A percentile compares a stretch with the other conserved stretches of the same genome.
phyloP scores from a whole-genome alignment of 1,140 invertebrate genomes.

The Saccostrea cuccullata region DNA sequence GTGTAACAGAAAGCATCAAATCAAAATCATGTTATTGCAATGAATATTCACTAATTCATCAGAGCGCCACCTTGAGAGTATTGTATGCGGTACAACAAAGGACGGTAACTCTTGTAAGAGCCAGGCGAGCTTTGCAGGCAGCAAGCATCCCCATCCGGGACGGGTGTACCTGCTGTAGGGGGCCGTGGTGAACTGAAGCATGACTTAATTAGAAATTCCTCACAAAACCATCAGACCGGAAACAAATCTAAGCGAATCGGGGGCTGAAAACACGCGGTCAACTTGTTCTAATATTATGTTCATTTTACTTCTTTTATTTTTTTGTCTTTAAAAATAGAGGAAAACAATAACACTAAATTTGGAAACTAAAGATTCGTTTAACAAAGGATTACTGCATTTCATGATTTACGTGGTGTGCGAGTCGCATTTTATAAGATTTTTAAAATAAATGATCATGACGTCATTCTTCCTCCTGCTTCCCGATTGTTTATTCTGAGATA shows the following conservation, averaged over 20 bases:
- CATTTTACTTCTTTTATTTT: background rate
- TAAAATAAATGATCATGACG: no score
- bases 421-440: no score
- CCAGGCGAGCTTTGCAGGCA: slow-evolving; percentile 71
- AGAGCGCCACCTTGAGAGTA: slow-evolving; percentile 44
- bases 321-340: no score
- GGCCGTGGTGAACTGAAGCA: slow-evolving; percentile 58
- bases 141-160: slow-evolving; percentile 62
- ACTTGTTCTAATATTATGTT: background rate
- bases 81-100: slow-evolving; percentile 63
- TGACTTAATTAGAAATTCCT: slow-evolving; percentile 52
- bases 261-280: background rate
- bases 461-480: no score
- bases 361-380: no score
- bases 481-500: no score
- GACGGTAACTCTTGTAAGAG: slow-evolving; percentile 72
- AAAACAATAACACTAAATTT: no score
- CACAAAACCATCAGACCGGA: slow-evolving; percentile 52
- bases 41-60: background rate
- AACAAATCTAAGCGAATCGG: background rate
- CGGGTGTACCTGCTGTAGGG: slow-evolving; percentile 72
- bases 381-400: no score
- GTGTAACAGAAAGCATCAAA: slow-evolving; percentile 77
- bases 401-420: no score
- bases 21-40: slow-evolving; percentile 70